These are phyloP conservation scores for Tinea trinotella DNA, from an alignment of 2,888 invertebrate genomes.

Conservation along the genomic window DNA sequence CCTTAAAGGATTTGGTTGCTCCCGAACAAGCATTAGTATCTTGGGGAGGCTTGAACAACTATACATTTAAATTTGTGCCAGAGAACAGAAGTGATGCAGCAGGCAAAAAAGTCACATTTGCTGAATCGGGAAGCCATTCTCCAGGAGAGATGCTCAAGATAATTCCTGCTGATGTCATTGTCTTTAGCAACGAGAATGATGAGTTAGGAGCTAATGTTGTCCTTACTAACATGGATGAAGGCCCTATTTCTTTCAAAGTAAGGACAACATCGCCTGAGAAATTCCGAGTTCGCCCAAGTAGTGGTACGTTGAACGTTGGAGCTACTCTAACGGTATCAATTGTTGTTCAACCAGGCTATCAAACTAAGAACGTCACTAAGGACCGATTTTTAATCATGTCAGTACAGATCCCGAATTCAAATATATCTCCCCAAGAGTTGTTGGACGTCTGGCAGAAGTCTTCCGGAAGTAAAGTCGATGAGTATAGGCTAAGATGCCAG, in stretches of 20 bases:
- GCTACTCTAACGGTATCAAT: conserved; percentile 78
- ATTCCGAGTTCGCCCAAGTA: conserved; percentile 92
- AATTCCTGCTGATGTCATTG: conserved; percentile 79
- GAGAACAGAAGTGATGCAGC: conserved; percentile 63
- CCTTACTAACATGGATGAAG: conserved; percentile 78
- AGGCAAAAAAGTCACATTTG: conserved; percentile 57
- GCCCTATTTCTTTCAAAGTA: conserved; percentile 76
- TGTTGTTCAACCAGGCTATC: conserved; percentile 81
- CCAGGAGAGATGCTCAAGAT: conserved; percentile 73
- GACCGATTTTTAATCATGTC: conserved; percentile 94
- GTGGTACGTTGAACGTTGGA: conserved; percentile 80
- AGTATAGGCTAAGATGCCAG: conserved; percentile 80
- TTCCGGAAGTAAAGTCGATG: conserved; percentile 74
- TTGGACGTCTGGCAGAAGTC: conserved; percentile 82
- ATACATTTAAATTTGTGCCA: conserved; percentile 79
- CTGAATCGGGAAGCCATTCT: conserved; percentile 50
- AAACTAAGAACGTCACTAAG: conserved; percentile 76
- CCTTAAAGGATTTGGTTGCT: conserved; percentile 80
- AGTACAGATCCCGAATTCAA: conserved; percentile 74
- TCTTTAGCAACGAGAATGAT: conserved; percentile 77
- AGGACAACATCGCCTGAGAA: conserved; percentile 97
- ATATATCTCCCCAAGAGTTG: conserved; percentile 74
- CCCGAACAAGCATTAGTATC: conserved; percentile 80
- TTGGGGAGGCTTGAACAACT: conserved; percentile 88
- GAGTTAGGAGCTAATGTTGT: conserved; percentile 78